These are phyloP conservation scores for Eutrigla gurnardus DNA, from an alignment of 2,797 vertebrate genomes.

Conservation along the genomic window DNA sequence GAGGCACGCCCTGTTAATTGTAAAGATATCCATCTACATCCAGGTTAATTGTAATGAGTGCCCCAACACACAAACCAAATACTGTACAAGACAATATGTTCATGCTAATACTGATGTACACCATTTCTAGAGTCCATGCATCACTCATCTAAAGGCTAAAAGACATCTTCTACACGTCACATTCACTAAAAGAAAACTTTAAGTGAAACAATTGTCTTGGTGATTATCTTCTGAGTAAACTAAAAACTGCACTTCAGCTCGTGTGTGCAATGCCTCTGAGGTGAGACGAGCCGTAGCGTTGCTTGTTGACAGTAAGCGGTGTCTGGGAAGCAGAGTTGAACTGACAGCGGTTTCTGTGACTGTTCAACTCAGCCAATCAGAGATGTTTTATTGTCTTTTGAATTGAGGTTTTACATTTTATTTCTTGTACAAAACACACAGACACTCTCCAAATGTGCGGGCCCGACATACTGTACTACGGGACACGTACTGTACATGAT, in stretches of 20 bases:
- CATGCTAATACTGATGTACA: not conserved
- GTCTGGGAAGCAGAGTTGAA: constrained; percentile 30
- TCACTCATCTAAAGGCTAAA: not conserved
- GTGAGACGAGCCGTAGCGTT: constrained; percentile 21
- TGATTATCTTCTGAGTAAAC: constrained; percentile 6
- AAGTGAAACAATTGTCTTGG: not conserved
- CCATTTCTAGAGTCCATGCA: not conserved
- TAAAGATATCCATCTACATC: constrained; percentile 10
- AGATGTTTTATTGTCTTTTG: constrained; percentile 6
- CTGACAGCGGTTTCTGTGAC: constrained; percentile 34
- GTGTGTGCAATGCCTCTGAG: constrained; percentile 33
- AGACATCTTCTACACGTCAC: not conserved
- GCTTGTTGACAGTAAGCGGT: constrained; percentile 46
- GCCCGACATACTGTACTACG: not conserved
- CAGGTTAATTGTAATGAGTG: not conserved
- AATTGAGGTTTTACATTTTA: constrained; percentile 5
- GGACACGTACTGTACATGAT: not conserved
- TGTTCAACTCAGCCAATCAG: constrained; percentile 29
- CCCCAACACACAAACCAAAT: constrained; percentile 3
- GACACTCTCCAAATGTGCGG: not conserved
- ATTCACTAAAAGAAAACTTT: not conserved
- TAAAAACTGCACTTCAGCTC: constrained; percentile 24
- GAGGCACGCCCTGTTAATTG: not conserved
- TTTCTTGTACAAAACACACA: constrained; percentile 3
- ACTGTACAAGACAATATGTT: not conserved